phyloP scores from a whole-genome alignment of 2,113 vertebrate genomes.

The Aix galericulata region DNA sequence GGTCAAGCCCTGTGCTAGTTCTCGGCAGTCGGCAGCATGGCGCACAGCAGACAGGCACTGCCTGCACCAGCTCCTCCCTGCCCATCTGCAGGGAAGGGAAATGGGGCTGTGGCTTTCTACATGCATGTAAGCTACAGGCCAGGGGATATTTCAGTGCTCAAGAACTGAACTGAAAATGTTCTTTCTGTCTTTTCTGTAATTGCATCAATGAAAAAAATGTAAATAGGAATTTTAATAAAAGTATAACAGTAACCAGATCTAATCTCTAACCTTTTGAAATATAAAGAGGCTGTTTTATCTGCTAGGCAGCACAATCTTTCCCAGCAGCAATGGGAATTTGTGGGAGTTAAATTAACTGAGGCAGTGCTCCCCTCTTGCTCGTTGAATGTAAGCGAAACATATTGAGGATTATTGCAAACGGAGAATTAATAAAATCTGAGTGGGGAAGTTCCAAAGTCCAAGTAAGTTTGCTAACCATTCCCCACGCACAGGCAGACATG shows the following conservation, averaged over 20 bases:
- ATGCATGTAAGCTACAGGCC: accelerated
- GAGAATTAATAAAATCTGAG: conserved; percentile 25
- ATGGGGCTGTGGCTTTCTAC: neutral
- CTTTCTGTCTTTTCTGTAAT: conserved; percentile 12
- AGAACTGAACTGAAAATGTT: neutral
- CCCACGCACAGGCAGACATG: neutral
- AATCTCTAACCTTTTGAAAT: conserved; percentile 66
- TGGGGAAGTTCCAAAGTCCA: neutral
- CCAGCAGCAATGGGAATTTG: conserved; percentile 54
- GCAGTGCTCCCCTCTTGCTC: conserved; percentile 40
- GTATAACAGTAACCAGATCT: conserved; percentile 39
- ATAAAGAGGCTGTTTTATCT: conserved; percentile 55
- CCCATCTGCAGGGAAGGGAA: neutral
- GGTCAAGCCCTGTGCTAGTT: neutral
- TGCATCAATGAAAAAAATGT: neutral
- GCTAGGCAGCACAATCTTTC: conserved; percentile 22
- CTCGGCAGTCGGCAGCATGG: neutral
- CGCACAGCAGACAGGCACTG: neutral
- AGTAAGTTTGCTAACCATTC: neutral
- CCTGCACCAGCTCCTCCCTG: neutral
- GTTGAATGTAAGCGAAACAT: neutral
- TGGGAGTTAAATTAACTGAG: conserved; percentile 53
- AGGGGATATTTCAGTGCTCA: neutral
- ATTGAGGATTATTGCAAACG: conserved; percentile 35
- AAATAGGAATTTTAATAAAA: conserved; percentile 65